A percentile compares a stretch with the other conserved stretches of the same genome.
These are phyloP conservation scores for Brachionus rubens DNA, from an alignment of 1,140 invertebrate species.

Conservation along the genomic window DNA sequence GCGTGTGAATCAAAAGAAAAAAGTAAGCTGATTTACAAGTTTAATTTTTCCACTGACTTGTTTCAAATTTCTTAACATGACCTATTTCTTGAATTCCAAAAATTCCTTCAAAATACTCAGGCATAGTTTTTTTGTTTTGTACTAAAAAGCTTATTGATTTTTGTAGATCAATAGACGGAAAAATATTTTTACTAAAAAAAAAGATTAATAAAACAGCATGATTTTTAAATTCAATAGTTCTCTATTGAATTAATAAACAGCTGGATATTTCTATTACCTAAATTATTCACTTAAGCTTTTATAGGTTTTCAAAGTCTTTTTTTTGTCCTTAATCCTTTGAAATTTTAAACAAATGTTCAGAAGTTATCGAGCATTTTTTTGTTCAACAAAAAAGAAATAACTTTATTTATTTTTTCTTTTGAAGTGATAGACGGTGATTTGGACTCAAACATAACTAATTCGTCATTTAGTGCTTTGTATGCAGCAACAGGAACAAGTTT, in stretches of 20 bases:
- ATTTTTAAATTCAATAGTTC: too few relatives aligned
- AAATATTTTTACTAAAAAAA: background rate
- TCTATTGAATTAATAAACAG: background rate
- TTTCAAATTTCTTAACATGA: too few relatives aligned
- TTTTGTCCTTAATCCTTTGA: background rate
- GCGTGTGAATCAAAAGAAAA: background rate
- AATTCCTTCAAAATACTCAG: background rate
- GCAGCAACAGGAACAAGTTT: background rate
- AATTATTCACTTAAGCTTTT: conserved; percentile 39
- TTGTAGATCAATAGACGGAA: conserved; percentile 26
- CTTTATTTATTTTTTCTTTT: background rate
- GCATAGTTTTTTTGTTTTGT: conserved; percentile 4
- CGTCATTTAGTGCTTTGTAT: background rate
- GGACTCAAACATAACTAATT: too few relatives aligned
- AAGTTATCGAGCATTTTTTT: too few relatives aligned
- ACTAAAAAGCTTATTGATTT: conserved; percentile 18
- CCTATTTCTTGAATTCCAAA: too few relatives aligned
- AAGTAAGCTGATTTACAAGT: background rate
- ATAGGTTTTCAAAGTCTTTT: background rate
- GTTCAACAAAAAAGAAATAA: too few relatives aligned
- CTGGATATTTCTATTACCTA: conserved; percentile 1
- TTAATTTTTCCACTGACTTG: background rate
- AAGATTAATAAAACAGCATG: conserved; percentile 21
- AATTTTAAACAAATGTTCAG: conserved; percentile 3
- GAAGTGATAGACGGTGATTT: background rate